Conservation (phyloP, 2,888 invertebrate species). For the Lapara coniferarum region DNA sequence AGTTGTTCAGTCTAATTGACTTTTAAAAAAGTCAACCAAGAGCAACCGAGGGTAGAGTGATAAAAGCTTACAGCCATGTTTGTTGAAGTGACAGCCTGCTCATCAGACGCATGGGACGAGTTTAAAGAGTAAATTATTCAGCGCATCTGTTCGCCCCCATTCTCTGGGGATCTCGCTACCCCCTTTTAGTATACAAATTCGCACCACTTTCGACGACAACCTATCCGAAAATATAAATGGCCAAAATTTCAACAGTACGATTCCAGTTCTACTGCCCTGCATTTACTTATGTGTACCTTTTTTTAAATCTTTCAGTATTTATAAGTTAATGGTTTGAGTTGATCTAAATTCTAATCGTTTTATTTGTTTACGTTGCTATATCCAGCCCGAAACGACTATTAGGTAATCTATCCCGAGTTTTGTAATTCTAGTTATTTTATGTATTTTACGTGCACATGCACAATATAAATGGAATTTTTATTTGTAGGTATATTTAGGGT, state of each 20-base stretch:
- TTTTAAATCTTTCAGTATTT: too few relatives aligned
- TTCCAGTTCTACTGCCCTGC: neutral
- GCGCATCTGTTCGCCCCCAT: slow-evolving; percentile 52
- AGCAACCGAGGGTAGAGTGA: neutral
- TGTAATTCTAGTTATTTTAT: too few relatives aligned
- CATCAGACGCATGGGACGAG: slow-evolving; percentile 45
- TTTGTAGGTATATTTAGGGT: too few relatives aligned
- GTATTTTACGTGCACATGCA: too few relatives aligned
- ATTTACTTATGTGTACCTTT: neutral
- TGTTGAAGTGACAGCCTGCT: slow-evolving; percentile 37
- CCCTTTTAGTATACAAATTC: slow-evolving; percentile 59
- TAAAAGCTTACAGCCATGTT: neutral
- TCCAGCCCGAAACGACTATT: too few relatives aligned
- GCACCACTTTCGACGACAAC: slow-evolving; percentile 27
- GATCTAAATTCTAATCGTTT: too few relatives aligned
- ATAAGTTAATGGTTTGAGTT: too few relatives aligned
- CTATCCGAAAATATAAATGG: neutral
- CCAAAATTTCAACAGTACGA: neutral
- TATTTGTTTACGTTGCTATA: too few relatives aligned
- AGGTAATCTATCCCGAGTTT: too few relatives aligned
- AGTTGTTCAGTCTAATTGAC: slow-evolving; percentile 46
- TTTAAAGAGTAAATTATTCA: slow-evolving; percentile 68
- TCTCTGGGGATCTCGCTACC: slow-evolving; percentile 47
- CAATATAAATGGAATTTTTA: too few relatives aligned
- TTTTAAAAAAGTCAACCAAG: slow-evolving; percentile 41